Conservation (phyloP, 2,797 vertebrate genomes). For the Cuniculus paca region DNA sequence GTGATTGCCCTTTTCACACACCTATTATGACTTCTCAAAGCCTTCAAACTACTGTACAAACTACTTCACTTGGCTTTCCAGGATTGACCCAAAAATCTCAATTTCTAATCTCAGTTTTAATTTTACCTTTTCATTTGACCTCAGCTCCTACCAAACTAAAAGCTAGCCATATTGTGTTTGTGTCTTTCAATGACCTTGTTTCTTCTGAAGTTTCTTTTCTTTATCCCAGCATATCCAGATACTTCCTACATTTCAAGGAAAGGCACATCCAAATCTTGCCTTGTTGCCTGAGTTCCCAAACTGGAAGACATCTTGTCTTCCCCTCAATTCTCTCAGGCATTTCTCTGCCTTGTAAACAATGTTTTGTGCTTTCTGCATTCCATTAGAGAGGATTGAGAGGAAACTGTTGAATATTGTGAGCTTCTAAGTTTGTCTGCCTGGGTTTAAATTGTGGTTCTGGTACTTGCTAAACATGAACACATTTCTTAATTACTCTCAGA, state of each 20-base stretch:
- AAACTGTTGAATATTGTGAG: background rate
- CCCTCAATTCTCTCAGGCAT: background rate
- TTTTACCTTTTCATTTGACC: background rate
- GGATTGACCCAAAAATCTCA: background rate
- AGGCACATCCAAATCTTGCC: background rate
- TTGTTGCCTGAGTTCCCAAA: background rate
- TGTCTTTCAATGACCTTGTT: background rate
- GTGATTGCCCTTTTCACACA: background rate
- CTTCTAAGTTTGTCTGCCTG: background rate
- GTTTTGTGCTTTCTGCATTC: background rate
- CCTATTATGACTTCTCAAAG: background rate
- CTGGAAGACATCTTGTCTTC: background rate
- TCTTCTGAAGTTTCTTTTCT: background rate
- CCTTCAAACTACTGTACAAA: background rate
- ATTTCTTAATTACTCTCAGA: constrained; percentile 54
- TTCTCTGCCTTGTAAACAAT: background rate
- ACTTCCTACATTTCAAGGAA: constrained; percentile 6
- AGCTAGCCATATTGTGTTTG: background rate
- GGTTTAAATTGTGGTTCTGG: constrained; percentile 23
- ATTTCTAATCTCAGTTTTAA: background rate
- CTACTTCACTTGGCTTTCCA: background rate
- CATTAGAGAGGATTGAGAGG: background rate
- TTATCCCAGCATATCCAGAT: background rate
- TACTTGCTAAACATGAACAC: background rate
- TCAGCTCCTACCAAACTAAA: background rate